Conservation (phyloP, 1,140 invertebrate species). For the Saccostrea echinata region DNA sequence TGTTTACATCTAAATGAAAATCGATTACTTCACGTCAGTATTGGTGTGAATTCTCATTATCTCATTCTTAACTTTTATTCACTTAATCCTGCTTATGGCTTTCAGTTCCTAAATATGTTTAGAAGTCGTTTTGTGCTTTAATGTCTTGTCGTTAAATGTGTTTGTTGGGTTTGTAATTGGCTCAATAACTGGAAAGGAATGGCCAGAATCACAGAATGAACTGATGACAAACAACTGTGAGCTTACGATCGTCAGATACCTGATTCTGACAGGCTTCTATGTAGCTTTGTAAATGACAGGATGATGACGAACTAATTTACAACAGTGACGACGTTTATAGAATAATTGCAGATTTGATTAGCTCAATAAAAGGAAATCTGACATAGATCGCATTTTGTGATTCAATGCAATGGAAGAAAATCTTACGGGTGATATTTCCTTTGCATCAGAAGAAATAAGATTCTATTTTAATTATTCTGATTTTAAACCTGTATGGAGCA, state of each 20-base stretch:
- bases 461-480: no score
- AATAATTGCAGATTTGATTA: not conserved
- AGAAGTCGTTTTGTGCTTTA: not conserved
- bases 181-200: not conserved
- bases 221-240: not conserved
- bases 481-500: no score
- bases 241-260: not conserved
- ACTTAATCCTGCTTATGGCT: not conserved
- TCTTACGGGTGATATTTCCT: no score
- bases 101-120: not conserved
- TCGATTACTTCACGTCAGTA: not conserved
- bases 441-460: no score
- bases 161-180: not conserved
- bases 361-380: not conserved
- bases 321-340: not conserved
- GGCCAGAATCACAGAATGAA: not conserved
- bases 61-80: not conserved
- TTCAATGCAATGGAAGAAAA: no score
- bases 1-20: no score
- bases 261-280: not conserved
- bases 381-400: no score
- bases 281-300: not conserved
- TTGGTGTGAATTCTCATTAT: not conserved
- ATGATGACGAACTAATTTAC: not conserved
- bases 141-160: conserved; percentile 6